Percentiles rank a stretch among this genome's conserved stretches.
Conservation (phyloP, 2,888 invertebrate genomes). For the Deilephila porcellus region DNA sequence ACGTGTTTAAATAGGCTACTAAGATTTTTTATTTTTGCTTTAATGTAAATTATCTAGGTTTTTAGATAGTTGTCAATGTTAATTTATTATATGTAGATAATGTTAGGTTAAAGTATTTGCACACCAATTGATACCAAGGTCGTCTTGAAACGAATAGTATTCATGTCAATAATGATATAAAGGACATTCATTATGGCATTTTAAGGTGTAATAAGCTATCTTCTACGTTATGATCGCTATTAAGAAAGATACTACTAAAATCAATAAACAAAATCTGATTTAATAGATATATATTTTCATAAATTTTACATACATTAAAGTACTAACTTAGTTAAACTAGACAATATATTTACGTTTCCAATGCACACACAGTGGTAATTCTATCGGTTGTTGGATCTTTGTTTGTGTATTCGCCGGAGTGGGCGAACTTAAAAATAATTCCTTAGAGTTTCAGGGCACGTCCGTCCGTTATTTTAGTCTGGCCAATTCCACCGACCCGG, state of each 20-base stretch:
- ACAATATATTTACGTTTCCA: neutral
- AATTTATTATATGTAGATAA: no score
- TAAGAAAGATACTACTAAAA: neutral
- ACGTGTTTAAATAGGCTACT: neutral
- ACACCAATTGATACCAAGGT: neutral
- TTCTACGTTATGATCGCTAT: no score
- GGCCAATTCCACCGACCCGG: slow-evolving; percentile 69
- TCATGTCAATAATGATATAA: no score
- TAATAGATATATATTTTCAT: no score
- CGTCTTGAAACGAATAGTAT: no score
- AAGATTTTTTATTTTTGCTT: neutral
- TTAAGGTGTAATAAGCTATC: no score
- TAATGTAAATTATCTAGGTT: neutral
- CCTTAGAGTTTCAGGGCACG: slow-evolving; percentile 76
- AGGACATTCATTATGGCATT: no score
- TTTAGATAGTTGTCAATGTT: neutral
- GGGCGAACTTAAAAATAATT: slow-evolving; percentile 67
- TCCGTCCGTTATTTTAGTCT: slow-evolving; percentile 74
- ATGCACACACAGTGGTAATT: slow-evolving; percentile 32
- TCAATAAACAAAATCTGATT: neutral
- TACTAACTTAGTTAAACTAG: no score
- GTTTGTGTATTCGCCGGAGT: slow-evolving; percentile 49
- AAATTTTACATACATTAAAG: no score
- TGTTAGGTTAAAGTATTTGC: no score
- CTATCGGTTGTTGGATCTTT: slow-evolving; percentile 45